Conservation (phyloP, 2,113 vertebrate species). For the Hyla sarda region DNA sequence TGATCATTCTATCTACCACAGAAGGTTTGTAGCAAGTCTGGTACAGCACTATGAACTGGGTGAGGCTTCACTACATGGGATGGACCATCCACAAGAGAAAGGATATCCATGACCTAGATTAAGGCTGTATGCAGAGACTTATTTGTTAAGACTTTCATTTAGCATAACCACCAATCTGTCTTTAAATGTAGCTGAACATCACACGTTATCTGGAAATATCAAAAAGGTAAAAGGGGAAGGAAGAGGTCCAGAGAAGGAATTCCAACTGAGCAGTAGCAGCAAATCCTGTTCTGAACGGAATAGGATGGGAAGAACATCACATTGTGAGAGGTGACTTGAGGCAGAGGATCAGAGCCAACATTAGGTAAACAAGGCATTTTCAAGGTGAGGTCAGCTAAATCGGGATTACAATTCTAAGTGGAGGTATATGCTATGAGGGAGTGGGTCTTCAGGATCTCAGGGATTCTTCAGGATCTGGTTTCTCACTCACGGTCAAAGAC, state of each 20-base stretch:
- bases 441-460: slow-evolving; percentile 58
- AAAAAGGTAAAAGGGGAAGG: not conserved
- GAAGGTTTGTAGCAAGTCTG: not conserved
- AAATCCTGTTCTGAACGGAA: not conserved
- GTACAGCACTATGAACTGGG: not conserved
- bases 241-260: not conserved
- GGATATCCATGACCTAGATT: not conserved
- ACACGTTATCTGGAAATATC: not conserved
- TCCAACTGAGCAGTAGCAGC: not conserved
- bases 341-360: not conserved
- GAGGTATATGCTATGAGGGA: not conserved
- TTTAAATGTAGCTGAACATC: too few relatives aligned
- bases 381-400: slow-evolving; percentile 9
- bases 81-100: not conserved
- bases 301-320: not conserved
- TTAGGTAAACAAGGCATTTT: not conserved
- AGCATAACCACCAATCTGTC: too few relatives aligned
- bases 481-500: slow-evolving; percentile 93
- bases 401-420: slow-evolving; percentile 3
- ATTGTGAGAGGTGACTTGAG: not conserved
- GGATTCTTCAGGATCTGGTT: slow-evolving; percentile 61
- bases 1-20: not conserved
- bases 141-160: too few relatives aligned
- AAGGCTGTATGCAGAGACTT: not conserved
- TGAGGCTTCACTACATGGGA: not conserved